A percentile compares a stretch with the other conserved stretches of the same genome.
Evolutionary conservation across 2,888 invertebrate genomes (phyloP).

Genomic region (Anarsia innoxiella): DNA sequence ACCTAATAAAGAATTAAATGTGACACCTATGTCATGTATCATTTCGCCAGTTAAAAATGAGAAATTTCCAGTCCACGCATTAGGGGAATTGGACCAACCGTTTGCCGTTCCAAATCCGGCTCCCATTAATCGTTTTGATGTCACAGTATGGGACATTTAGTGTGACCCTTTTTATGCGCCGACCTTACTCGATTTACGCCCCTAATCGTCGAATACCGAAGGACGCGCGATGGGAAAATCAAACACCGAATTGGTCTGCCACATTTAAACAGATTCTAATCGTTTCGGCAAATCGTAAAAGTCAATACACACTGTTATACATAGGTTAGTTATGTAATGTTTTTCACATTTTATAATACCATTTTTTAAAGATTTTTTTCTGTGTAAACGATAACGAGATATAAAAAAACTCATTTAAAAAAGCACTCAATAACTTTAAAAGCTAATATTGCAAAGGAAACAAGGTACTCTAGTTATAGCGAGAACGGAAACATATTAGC

Average conservation of each 20-base stretch:
- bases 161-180: constrained; percentile 69
- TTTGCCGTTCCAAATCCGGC: constrained; percentile 52
- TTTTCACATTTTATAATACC: too few relatives aligned
- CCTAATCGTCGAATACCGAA: constrained; percentile 54
- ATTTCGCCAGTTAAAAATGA: constrained; percentile 28
- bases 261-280: constrained; percentile 44
- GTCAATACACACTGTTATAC: too few relatives aligned
- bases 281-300: too few relatives aligned
- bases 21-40: too few relatives aligned
- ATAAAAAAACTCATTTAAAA: too few relatives aligned
- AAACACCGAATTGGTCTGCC: constrained; percentile 30
- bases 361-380: too few relatives aligned
- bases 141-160: constrained; percentile 73
- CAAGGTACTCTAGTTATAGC: too few relatives aligned
- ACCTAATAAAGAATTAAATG: too few relatives aligned
- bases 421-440: too few relatives aligned
- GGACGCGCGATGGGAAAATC: constrained; percentile 36
- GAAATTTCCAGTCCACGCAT: constrained; percentile 52
- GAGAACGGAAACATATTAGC: constrained; percentile 2
- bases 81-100: constrained; percentile 61
- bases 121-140: constrained; percentile 72
- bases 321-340: too few relatives aligned
- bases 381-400: too few relatives aligned
- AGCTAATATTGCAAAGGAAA: too few relatives aligned
- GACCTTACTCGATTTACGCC: constrained; percentile 52